Conservation (phyloP, 2,888 invertebrate genomes). For the Stenichneumon culpator region DNA sequence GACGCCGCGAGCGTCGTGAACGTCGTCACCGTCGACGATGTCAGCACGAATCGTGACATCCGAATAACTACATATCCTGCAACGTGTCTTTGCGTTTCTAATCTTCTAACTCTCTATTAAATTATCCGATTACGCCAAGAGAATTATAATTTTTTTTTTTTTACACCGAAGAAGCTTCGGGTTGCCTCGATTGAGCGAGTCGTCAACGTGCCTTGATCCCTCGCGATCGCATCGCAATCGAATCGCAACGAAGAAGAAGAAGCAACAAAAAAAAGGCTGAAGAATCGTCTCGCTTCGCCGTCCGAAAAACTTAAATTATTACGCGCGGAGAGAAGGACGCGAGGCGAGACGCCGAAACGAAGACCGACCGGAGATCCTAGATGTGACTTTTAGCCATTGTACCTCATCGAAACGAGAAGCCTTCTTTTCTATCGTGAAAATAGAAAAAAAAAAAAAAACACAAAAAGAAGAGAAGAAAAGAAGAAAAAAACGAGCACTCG, state of each 20-base stretch:
- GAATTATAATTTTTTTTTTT: constrained; percentile 2
- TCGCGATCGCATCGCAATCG: constrained; percentile 13
- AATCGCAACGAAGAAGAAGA: neutral
- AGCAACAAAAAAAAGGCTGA: constrained; percentile 14
- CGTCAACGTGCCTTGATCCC: constrained; percentile 25
- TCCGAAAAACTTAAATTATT: constrained; percentile 40
- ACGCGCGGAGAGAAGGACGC: neutral
- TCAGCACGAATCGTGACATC: constrained; percentile 63
- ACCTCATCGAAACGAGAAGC: constrained; percentile 29
- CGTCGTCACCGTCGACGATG: constrained; percentile 46
- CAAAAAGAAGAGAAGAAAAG: constrained; percentile 11
- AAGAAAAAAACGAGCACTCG: constrained; percentile 8
- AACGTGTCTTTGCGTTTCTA: constrained; percentile 38
- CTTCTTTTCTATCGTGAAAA: constrained; percentile 3
- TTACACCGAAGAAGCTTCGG: constrained; percentile 1
- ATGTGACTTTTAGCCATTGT: constrained; percentile 34
- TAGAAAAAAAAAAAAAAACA: neutral
- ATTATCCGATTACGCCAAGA: constrained; percentile 5
- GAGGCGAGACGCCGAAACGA: constrained; percentile 2
- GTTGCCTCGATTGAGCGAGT: constrained; percentile 5
- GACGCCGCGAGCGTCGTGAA: constrained; percentile 68
- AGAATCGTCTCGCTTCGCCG: constrained; percentile 2
- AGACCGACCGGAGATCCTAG: constrained; percentile 6
- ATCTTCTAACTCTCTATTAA: constrained; percentile 15
- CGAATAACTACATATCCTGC: constrained; percentile 63